phyloP scores from a whole-genome alignment of 2,888 invertebrate genomes.

The Xestia sexstrigata region DNA sequence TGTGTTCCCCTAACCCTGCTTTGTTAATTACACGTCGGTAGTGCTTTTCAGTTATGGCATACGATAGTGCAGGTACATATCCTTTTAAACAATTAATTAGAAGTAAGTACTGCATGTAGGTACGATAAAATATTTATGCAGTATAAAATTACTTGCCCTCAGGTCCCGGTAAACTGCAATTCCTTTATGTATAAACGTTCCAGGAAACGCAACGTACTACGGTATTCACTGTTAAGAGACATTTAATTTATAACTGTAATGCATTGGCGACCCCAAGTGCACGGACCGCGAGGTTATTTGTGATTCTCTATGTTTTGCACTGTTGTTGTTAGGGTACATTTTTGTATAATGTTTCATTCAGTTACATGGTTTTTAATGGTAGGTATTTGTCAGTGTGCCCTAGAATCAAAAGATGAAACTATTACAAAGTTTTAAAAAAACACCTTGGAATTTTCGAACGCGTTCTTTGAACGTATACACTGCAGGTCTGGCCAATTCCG shows the following conservation, averaged over 20 bases:
- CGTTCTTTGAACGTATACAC: not conserved
- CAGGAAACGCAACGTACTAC: conserved; percentile 23
- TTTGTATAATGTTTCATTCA: not conserved
- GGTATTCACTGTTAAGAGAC: conserved; percentile 39
- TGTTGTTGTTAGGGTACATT: conserved; percentile 15
- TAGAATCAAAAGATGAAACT: not conserved
- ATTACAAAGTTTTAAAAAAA: not conserved
- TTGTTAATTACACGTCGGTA: too few species aligned
- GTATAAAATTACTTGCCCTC: conserved; percentile 41
- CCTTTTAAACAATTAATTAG: not conserved
- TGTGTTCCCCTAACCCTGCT: too few species aligned
- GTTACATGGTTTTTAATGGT: not conserved
- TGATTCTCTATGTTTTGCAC: conserved; percentile 19
- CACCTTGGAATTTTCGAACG: not conserved
- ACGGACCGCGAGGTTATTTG: conserved; percentile 17
- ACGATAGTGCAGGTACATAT: not conserved
- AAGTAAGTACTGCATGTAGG: not conserved
- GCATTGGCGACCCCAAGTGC: conserved; percentile 23
- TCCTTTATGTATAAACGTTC: conserved; percentile 36
- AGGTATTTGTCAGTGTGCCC: not conserved
- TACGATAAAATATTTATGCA: conserved; percentile 27
- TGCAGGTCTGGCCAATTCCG: not conserved
- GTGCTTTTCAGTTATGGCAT: not conserved
- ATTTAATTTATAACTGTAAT: conserved; percentile 43
- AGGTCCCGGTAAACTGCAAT: conserved; percentile 32